Evolutionary conservation across 2,888 invertebrate genomes (phyloP).

Genomic region (Drosophila mulleri): DNA sequence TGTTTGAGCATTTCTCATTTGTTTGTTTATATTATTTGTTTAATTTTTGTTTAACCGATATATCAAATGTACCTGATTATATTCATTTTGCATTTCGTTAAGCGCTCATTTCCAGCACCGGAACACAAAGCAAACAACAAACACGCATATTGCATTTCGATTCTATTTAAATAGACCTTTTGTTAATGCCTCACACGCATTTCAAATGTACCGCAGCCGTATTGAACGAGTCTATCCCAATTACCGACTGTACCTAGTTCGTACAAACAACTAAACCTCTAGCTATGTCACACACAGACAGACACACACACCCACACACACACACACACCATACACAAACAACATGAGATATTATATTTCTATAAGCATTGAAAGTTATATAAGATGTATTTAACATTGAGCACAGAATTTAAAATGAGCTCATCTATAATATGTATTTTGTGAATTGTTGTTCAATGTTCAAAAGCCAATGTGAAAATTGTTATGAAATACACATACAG

Average conservation of each 20-base stretch:
- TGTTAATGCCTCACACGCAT: constrained; percentile 37
- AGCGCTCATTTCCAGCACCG: constrained; percentile 48
- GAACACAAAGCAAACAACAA: constrained; percentile 14
- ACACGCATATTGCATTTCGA: constrained; percentile 33
- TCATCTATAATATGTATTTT: constrained; percentile 48
- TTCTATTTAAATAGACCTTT: constrained; percentile 29
- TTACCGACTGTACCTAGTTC: constrained; percentile 72
- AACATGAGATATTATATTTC: constrained; percentile 56
- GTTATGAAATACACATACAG: constrained; percentile 40
- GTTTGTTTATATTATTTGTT: constrained; percentile 22
- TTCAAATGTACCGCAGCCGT: constrained; percentile 49
- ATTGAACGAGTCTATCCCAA: constrained; percentile 53
- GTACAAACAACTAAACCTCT: constrained; percentile 62
- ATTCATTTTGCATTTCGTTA: constrained; percentile 77
- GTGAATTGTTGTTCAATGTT: constrained; percentile 63
- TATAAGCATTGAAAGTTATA: constrained; percentile 45
- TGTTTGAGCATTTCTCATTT: constrained; percentile 24
- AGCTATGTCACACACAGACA: constrained; percentile 46
- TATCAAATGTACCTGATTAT: constrained; percentile 82
- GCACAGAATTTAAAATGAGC: constrained; percentile 38
- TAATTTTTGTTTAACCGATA: constrained; percentile 65
- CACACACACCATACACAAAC: constrained; percentile 11
- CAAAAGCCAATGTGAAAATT: constrained; percentile 43
- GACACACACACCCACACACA: constrained; percentile 7
- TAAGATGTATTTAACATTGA: constrained; percentile 26